These are phyloP conservation scores for Pseudorasbora parva DNA, from an alignment of 2,113 vertebrate species.

Conservation along the genomic window DNA sequence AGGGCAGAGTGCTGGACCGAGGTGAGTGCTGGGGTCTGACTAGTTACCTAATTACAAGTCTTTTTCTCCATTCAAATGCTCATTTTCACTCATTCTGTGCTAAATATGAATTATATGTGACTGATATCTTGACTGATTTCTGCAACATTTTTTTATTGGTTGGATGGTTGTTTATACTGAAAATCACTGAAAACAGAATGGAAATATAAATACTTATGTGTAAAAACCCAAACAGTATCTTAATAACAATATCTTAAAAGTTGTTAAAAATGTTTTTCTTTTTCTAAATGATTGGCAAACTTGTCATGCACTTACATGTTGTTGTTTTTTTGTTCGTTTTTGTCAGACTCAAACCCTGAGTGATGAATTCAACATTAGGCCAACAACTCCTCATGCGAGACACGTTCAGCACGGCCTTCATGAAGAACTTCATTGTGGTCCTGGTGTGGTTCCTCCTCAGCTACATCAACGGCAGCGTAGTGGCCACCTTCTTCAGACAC, in stretches of 20 bases:
- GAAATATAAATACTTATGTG: too few relatives aligned
- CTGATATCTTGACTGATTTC: not conserved
- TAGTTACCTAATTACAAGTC: not conserved
- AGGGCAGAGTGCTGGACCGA: not conserved
- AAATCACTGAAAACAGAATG: not conserved
- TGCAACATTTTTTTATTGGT: not conserved
- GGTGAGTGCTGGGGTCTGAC: not conserved
- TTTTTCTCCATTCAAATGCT: not conserved
- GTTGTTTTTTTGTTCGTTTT: not conserved
- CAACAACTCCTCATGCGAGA: constrained; percentile 64
- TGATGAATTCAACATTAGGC: constrained; percentile 64
- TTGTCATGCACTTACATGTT: not conserved
- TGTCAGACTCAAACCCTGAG: constrained; percentile 18
- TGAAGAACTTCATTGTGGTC: constrained; percentile 72
- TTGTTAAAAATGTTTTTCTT: too few relatives aligned
- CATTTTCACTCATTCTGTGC: not conserved
- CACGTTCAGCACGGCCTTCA: constrained; percentile 61
- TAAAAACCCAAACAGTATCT: too few relatives aligned
- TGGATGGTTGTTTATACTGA: not conserved
- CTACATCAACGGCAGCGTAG: constrained; percentile 69
- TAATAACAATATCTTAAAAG: too few relatives aligned
- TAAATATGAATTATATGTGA: not conserved
- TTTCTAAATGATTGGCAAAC: not conserved
- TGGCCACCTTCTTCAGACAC: constrained; percentile 71
- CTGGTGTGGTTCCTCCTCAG: constrained; percentile 71